Percentiles rank a stretch among this genome's conserved stretches.
phyloP scores from a whole-genome alignment of 1,140 invertebrate species.

The Leptinotarsa texana region DNA sequence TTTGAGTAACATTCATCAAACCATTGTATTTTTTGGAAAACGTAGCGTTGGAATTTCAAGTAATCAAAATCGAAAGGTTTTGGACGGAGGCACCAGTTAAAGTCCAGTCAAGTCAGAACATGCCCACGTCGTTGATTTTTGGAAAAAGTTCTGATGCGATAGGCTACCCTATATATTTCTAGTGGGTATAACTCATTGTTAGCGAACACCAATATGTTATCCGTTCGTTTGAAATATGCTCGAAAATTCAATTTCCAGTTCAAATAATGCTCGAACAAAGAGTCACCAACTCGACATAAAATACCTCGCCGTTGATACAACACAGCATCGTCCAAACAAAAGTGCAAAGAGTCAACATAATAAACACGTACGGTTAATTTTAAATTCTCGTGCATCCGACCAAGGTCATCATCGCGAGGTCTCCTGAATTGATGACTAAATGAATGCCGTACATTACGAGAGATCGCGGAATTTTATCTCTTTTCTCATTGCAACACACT shows the following conservation, averaged over 20 bases:
- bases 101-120: no score
- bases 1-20: no score
- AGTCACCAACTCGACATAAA: neutral
- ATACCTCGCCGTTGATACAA: neutral
- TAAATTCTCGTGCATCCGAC: neutral
- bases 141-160: no score
- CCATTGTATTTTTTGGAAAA: no score
- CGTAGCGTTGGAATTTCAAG: no score
- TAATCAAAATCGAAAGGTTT: no score
- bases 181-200: no score
- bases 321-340: conserved; percentile 1
- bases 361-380: conserved; percentile 8
- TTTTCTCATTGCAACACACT: neutral
- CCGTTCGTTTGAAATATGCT: neutral
- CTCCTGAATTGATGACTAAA: neutral
- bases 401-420: conserved; percentile 4
- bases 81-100: no score
- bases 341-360: conserved; percentile 1
- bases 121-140: no score
- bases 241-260: neutral
- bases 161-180: no score
- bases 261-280: neutral
- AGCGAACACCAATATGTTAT: no score
- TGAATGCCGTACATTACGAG: neutral
- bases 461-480: neutral